A percentile compares a stretch with the other conserved stretches of the same genome.
These are phyloP conservation scores for Pinctada fucata DNA, from an alignment of 2,888 invertebrate genomes.

Conservation along the genomic window DNA sequence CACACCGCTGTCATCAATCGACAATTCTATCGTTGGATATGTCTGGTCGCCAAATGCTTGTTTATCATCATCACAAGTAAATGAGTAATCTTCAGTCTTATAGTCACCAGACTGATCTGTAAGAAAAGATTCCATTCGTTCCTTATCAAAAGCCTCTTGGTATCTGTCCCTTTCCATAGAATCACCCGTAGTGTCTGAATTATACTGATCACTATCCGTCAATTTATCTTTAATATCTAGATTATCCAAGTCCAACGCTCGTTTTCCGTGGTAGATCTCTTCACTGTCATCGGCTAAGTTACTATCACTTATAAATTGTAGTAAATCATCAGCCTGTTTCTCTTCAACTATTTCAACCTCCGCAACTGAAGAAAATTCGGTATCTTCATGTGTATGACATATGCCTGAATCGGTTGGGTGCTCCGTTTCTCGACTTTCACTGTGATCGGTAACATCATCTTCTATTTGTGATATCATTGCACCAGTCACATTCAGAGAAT, in stretches of 20 bases:
- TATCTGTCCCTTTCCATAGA: constrained; percentile 34
- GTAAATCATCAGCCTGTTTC: constrained; percentile 44
- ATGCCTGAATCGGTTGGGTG: constrained; percentile 36
- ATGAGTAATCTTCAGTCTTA: constrained; percentile 3
- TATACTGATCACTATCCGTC: constrained; percentile 18
- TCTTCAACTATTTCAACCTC: constrained; percentile 13
- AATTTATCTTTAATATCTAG: constrained; percentile 13
- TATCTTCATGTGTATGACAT: constrained; percentile 44
- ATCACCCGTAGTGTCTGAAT: constrained; percentile 20
- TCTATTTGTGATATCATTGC: constrained; percentile 44
- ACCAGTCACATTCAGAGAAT: constrained; percentile 53
- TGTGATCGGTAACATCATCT: constrained; percentile 54
- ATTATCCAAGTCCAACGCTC: constrained; percentile 59
- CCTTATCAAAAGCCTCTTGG: constrained; percentile 31
- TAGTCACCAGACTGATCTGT: constrained; percentile 21
- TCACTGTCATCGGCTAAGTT: constrained; percentile 29
- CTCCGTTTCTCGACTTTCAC: constrained; percentile 45
- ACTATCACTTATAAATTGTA: constrained; percentile 40
- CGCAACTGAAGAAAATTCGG: constrained; percentile 39
- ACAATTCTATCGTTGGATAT: not conserved
- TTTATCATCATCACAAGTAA: not conserved
- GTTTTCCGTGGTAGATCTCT: constrained; percentile 64
- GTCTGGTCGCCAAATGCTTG: not conserved
- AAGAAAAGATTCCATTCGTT: not conserved
- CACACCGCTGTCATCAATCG: not conserved